Evolutionary conservation across 2,888 invertebrate genomes (phyloP), one percentile per base, ranked within the genome.

Genomic region (Steinernema carpocapsae): DNA sequence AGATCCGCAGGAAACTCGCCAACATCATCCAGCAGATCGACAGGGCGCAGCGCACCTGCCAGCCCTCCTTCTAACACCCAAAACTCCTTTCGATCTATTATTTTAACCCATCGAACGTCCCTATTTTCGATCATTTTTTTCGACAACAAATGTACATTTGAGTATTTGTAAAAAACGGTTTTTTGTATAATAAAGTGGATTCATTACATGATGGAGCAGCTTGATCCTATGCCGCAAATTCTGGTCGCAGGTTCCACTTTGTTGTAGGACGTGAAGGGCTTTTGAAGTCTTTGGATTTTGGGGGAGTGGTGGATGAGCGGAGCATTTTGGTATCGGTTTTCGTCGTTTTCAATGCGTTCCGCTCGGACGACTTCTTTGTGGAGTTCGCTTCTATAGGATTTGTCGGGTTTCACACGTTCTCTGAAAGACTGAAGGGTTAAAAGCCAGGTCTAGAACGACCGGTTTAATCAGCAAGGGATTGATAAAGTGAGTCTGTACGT

Each of bases 1-100:
- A 86, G 77, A 83, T 84, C 71, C 80, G 83, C 24, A 75, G 83
- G 26, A 84, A 64, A 74, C 83, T 86, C 51, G 78, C 78, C 17
- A 80, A 81, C 45, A 71, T 84, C 56, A 83, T 84, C 72, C 70
- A 72, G 51, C 83, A 84, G 72, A 81, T 85, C 76, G 80, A 85
- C 46, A 72, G 82, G 19, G 72, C 76, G 29, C 64, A 43, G 83
- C 71, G 64, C 64, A 64, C 64, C 37, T 64, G 64, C 37, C 64
- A 64, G 64, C 64, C 64, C 37, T 64, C 37, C 64, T 64, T 64
- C 64, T 64, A 32, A 64, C 6, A 17, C 26, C 3, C n/a, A n/a
- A n/a, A n/a, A n/a, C n/a, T n/a, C n/a, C n/a, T n/a, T n/a, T n/a
- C n/a, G n/a, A n/a, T n/a, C n/a, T n/a, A n/a, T n/a, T n/a, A n/a